Evolutionary conservation across 2,888 invertebrate genomes (phyloP), one percentile per base, ranked within the genome.

Genomic region (Lasius fuliginosus): DNA sequence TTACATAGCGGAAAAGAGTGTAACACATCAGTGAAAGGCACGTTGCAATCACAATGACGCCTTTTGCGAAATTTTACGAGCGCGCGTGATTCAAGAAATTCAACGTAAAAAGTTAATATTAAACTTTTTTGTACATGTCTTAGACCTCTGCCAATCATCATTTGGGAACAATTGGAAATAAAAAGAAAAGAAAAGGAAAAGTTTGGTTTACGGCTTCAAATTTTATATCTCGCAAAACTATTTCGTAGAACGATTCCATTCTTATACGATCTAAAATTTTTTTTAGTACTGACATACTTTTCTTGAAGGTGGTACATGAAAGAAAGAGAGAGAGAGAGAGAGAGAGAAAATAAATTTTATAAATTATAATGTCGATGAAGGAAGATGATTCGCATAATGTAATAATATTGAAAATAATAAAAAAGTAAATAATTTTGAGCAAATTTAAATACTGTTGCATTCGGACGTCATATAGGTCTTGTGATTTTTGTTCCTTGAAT

Each of bases 1-100:
- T 82, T 82, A 62, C 73, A 77, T 75, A 56, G 76, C 42, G 64
- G 64, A 75, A 82, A 82, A 82, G 64, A 64, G 53, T 73, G 77
- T 74, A 75, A 77, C 42, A 77, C 42, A 42, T 62, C 49, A 46
- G 76, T 82, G 82, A 82, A 82, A 75, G 82, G 73, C 27, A 62
- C 27, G n/a, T 56, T 77, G 23, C 12, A 53, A 23, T 69, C 23
- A 67, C 56, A 71, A 42, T 18, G 42, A 68, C 4, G 46, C 23
- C 42, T 79, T 71, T 46, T 81, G 36, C 46, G 60, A 81, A 71
- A 81, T 81, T 81, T 71, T 71, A 71, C 27, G 42, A 71, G 73
- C 42, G 40, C 42, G 23, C 42, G 71, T 60, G 30, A 81, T 46
- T 81, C 60, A 46, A 46, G 60, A 46, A 79, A 79, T 18, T 18